A percentile compares a stretch with the other conserved stretches of the same genome.
phyloP scores from a whole-genome alignment of 2,888 invertebrate genomes.

The Heteromyza rotundicornis region DNA sequence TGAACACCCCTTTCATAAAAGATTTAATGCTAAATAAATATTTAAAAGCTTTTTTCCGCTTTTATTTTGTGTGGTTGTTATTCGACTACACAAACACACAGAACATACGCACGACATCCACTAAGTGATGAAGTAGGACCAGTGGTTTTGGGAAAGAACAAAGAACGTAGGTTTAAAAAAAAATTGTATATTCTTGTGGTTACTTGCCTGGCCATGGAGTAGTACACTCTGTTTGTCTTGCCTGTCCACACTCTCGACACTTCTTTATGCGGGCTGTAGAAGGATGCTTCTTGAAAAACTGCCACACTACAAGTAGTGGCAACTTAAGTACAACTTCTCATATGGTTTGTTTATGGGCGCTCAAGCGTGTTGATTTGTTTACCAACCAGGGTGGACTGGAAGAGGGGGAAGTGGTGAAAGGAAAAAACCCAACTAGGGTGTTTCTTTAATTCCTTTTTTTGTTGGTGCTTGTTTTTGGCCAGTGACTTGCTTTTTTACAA shows the following conservation, averaged over 20 bases:
- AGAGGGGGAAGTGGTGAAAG: too few relatives aligned
- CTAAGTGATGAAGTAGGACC: not conserved
- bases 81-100: too few relatives aligned
- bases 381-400: constrained; percentile 21
- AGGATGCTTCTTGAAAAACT: not conserved
- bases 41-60: constrained; percentile 29
- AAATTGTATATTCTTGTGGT: not conserved
- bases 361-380: constrained; percentile 40
- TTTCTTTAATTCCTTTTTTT: too few relatives aligned
- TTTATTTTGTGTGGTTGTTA: too few relatives aligned
- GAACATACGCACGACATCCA: not conserved
- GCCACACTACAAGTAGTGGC: not conserved
- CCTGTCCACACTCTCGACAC: not conserved
- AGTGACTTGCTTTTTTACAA: constrained; percentile 15
- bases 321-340: not conserved
- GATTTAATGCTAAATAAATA: constrained; percentile 36
- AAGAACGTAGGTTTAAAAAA: not conserved
- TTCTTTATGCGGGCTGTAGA: not conserved
- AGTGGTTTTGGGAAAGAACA: too few relatives aligned
- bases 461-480: constrained; percentile 8
- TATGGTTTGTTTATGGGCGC: constrained; percentile 24
- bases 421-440: too few relatives aligned
- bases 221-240: not conserved
- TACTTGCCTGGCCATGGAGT: too few relatives aligned
- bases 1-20: constrained; percentile 21